Evolutionary conservation across 2,888 invertebrate species (phyloP).

Genomic region (Pachycephus smyrnensis): DNA sequence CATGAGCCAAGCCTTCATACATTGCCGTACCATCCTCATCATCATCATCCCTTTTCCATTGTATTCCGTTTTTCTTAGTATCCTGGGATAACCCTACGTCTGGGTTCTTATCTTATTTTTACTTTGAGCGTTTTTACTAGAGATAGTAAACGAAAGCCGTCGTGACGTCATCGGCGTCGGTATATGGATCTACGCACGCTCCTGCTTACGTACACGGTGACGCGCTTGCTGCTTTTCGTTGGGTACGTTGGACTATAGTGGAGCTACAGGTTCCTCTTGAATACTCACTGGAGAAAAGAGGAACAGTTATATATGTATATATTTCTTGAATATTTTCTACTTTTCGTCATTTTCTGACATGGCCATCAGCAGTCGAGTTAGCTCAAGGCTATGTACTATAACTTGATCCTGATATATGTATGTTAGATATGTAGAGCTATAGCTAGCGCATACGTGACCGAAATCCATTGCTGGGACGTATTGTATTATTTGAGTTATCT

Average conservation of each 20-base stretch:
- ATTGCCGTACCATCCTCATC: background rate
- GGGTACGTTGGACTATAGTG: background rate
- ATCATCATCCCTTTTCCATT: background rate
- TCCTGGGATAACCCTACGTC: background rate
- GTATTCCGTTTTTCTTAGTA: background rate
- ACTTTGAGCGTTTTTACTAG: background rate
- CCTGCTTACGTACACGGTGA: background rate
- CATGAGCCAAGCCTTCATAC: background rate
- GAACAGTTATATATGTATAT: background rate
- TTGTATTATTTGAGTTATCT: conserved; percentile 5
- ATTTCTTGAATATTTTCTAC: background rate
- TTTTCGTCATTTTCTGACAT: background rate
- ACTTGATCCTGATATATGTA: background rate
- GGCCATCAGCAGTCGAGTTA: background rate
- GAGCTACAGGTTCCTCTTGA: background rate
- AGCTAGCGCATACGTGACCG: background rate
- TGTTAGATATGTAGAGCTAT: background rate
- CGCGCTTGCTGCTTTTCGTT: background rate
- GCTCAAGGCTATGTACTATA: background rate
- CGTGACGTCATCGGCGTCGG: background rate
- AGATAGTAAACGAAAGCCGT: background rate
- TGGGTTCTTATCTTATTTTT: background rate
- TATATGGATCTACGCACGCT: background rate
- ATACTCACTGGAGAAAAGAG: background rate
- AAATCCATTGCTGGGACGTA: background rate